Evolutionary conservation across 2,888 invertebrate species (phyloP).

Genomic region (Xanthia togata): DNA sequence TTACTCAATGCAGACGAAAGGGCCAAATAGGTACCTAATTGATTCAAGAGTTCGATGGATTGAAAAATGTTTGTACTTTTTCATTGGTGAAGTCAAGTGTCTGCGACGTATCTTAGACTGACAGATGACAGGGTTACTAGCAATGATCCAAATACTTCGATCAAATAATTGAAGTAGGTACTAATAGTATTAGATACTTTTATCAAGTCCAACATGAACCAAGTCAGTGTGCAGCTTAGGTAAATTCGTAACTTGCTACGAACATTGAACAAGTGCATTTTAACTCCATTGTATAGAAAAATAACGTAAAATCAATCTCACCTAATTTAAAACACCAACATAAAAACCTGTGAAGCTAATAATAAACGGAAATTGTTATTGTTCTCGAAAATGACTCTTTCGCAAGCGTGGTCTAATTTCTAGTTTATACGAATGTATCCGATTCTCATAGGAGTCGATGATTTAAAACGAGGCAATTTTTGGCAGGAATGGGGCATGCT

Average conservation of each 20-base stretch:
- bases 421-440: conserved; percentile 44
- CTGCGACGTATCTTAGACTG: neutral
- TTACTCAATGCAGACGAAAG: conserved; percentile 68
- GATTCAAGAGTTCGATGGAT: conserved; percentile 60
- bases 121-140: neutral
- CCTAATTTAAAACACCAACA: conserved; percentile 13
- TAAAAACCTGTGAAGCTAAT: conserved; percentile 38
- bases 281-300: neutral
- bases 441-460: conserved; percentile 39
- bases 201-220: neutral
- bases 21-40: conserved; percentile 55
- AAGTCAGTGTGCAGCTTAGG: neutral
- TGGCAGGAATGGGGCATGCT: conserved; percentile 57
- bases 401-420: conserved; percentile 48
- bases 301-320: neutral
- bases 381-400: conserved; percentile 50
- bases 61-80: conserved; percentile 6
- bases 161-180: neutral
- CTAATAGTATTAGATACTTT: neutral
- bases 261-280: neutral
- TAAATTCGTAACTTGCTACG: neutral
- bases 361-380: conserved; percentile 49
- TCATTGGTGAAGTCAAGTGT: neutral
- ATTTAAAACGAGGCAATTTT: conserved; percentile 38
- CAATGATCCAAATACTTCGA: neutral